phyloP scores from a whole-genome alignment of 1,140 invertebrate species.

The Latrodectus geometricus region DNA sequence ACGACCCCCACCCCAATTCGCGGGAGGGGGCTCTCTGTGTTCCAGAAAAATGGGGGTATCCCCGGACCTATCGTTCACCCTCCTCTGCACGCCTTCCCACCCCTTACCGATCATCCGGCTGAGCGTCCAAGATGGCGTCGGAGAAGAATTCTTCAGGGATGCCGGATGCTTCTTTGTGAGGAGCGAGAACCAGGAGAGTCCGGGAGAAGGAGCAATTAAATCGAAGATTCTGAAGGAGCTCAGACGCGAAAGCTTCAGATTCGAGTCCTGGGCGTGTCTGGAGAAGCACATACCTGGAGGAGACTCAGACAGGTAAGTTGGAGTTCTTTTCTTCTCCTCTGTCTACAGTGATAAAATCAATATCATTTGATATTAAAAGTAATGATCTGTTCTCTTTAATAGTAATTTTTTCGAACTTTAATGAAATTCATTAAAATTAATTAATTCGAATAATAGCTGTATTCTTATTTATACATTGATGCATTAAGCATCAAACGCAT shows the following conservation, averaged over 20 bases:
- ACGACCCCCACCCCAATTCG: neutral
- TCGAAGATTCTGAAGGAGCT: neutral
- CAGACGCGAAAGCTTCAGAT: neutral
- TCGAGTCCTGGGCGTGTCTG: neutral
- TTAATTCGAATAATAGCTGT: too few relatives aligned
- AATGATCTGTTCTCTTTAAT: neutral
- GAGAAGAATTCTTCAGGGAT: neutral
- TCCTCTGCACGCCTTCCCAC: neutral
- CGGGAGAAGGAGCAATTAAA: neutral
- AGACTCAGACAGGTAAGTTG: neutral
- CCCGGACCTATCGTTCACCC: neutral
- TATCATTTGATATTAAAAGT: neutral
- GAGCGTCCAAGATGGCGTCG: conserved; percentile 49
- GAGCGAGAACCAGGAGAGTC: neutral
- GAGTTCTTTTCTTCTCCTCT: neutral
- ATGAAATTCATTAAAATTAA: too few relatives aligned
- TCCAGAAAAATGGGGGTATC: neutral
- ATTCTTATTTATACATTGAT: too few relatives aligned
- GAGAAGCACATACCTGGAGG: neutral
- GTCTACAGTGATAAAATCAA: too few relatives aligned
- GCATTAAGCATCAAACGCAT: too few relatives aligned
- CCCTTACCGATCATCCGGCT: neutral
- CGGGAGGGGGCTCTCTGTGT: neutral
- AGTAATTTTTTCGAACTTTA: neutral
- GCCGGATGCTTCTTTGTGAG: neutral